Conservation (phyloP, 2,888 invertebrate species). For the Ennomos fuscantarius region DNA sequence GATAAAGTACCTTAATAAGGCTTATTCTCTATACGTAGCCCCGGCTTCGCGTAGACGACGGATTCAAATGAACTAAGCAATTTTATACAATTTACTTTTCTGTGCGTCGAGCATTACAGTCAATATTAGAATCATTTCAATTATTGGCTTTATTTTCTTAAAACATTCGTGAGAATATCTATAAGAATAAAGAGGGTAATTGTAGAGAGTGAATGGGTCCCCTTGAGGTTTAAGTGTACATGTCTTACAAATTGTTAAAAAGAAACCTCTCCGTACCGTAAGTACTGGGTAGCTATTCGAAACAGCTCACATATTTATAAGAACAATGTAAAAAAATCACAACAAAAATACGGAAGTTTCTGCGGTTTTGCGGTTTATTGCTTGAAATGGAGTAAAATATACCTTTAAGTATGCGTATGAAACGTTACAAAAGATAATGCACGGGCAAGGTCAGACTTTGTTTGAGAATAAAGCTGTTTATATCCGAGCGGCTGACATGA, state of each 20-base stretch:
- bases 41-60: conserved; percentile 53
- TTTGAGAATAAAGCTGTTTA: conserved; percentile 33
- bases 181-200: conserved; percentile 36
- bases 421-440: conserved; percentile 46
- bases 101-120: neutral
- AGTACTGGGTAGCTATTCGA: conserved; percentile 31
- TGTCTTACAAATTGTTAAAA: conserved; percentile 15
- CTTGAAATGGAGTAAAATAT: conserved; percentile 49
- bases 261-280: conserved; percentile 21
- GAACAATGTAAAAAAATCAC: conserved; percentile 63
- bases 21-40: conserved; percentile 68
- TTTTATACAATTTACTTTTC: conserved; percentile 24
- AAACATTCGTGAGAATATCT: conserved; percentile 39
- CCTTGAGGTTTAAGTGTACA: conserved; percentile 25
- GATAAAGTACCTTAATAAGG: conserved; percentile 74
- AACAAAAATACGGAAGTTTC: conserved; percentile 65
- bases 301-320: conserved; percentile 36
- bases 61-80: conserved; percentile 51
- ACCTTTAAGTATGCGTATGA: conserved; percentile 44
- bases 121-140: conserved; percentile 13
- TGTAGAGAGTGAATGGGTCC: conserved; percentile 32
- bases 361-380: conserved; percentile 69
- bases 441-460: conserved; percentile 43
- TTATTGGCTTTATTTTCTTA: conserved; percentile 12
- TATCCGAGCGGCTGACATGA: conserved; percentile 19